Evolutionary conservation across 2,888 invertebrate genomes (phyloP).

Genomic region (Neocrepidodera transversa): DNA sequence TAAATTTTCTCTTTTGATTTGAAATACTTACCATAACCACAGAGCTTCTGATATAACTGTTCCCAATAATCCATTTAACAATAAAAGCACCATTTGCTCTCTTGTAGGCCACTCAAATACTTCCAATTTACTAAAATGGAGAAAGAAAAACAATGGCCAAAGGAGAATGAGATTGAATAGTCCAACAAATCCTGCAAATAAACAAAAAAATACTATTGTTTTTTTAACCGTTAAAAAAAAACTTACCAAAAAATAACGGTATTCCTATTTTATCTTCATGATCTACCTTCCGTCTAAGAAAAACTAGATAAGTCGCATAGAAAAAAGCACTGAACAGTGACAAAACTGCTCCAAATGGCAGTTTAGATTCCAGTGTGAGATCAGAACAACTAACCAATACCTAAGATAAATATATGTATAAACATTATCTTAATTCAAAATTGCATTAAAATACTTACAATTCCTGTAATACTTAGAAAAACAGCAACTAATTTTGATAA

Average conservation of each 20-base stretch:
- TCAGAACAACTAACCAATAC: slow-evolving; percentile 81
- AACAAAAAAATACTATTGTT: neutral
- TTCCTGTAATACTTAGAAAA: slow-evolving; percentile 76
- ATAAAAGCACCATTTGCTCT: slow-evolving; percentile 79
- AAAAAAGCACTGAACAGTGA: slow-evolving; percentile 87
- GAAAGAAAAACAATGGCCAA: slow-evolving; percentile 89
- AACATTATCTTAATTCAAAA: neutral
- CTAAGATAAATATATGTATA: slow-evolving; percentile 59
- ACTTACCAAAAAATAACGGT: slow-evolving; percentile 91
- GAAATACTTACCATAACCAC: slow-evolving; percentile 88
- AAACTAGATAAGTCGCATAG: slow-evolving; percentile 89
- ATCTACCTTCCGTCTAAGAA: slow-evolving; percentile 85
- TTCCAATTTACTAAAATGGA: slow-evolving; percentile 85
- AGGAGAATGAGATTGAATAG: slow-evolving; percentile 85
- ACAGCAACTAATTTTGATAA: slow-evolving; percentile 86
- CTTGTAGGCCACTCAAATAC: slow-evolving; percentile 84
- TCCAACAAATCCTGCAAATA: slow-evolving; percentile 84
- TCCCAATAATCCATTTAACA: slow-evolving; percentile 88
- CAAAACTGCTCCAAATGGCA: slow-evolving; percentile 81
- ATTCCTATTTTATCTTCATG: slow-evolving; percentile 94
- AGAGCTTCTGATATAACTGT: slow-evolving; percentile 90
- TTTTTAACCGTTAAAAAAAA: neutral
- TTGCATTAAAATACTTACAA: slow-evolving; percentile 66
- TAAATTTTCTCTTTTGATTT: too few species aligned
- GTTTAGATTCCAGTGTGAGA: slow-evolving; percentile 67